Evolutionary conservation across 2,888 invertebrate genomes (phyloP), one percentile per base, ranked within the genome.

Genomic region (Drosophila maculinotata): DNA sequence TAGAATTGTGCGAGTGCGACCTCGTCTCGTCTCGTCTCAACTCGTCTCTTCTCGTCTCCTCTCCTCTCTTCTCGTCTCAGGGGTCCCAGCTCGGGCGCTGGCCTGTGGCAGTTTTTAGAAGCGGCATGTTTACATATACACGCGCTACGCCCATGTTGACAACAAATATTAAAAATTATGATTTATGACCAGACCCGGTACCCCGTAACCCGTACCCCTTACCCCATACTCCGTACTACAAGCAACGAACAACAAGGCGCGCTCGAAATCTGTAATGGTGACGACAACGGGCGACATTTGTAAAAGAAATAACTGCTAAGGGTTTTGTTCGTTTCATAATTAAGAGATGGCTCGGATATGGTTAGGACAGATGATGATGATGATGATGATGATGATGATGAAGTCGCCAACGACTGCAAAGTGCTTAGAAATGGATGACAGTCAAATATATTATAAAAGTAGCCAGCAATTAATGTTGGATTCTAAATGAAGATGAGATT

Each of bases 131-230:
- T 72, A 78, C 73, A 72, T 65, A 73, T 57, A 77, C 82, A 69
- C 76, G 68, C 67, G 88, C 72, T 81, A 89, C 89, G 89, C 89
- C 89, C 89, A 79, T 87, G 83, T 82, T 88, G 85, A 85, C 90
- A 89, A 87, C 71, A 84, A 87, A 84, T 79, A 80, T 80, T 82
- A 79, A 88, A 86, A 84, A 80, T 87, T 90, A 89, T 89, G 88
- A 89, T 90, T 90, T 89, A 90, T 83, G 78, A 56, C 56, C 52
- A 14, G 47, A 33, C 67, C 51, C 52, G 31, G 35, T 33, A 51
- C 63, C 30, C 48, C 9, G 9, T 8, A 12, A 1, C 47, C 12
- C 9, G 6, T 2, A 12, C 52, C 14, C 31, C 12, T 8, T 3
- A 8, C n/a, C n/a, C 54, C 52, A 14, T 44, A 33, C 67, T 47